Evolutionary conservation across 2,113 vertebrate species (phyloP), one percentile per base, ranked within the genome.

Genomic region (Cardinalis cardinalis): DNA sequence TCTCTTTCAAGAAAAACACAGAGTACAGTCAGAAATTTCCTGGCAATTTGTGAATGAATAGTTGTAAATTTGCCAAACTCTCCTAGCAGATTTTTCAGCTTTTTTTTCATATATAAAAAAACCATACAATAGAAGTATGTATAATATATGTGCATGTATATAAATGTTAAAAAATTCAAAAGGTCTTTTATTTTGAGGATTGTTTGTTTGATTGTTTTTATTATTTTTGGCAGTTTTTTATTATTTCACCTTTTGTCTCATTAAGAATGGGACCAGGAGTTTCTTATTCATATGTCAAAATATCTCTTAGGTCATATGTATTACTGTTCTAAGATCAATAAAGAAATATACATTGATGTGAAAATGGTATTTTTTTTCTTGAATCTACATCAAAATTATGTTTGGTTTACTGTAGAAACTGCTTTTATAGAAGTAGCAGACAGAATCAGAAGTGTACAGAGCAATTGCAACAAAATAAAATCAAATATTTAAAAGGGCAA

Each of bases 41-140:
- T 69, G 46, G 76, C n/a, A 90, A 86, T 87, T 94, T 94, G 51
- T 84, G 59, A 80, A 71, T 89, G 85, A 89, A 81, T 80, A 92
- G 59, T 34, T 74, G n/a, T 7, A 83, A 80, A 79, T 88, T 59
- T 63, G 8, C 44, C 2, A 4, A 71, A 58, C 43, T 65, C 20
- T 88, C 32, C 14, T 29, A 51, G 18, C 9, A 43, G 4, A 10
- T 60, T 71, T 59, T 76, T 70, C 5, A 79, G 8, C 0, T 53
- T 1, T 41, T 46, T 46, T 32, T 44, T 28, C 4, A 32, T 31
- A 38, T 49, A 46, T 51, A 43, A 28, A 20, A 51, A 46, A 49
- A 44, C 2, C 2, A 41, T 66, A 14, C 14, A 73, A 49, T 26
- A 63, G 19, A 93, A 8, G 7, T 19, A 25, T 44, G 9, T 4